A percentile compares a stretch with the other conserved stretches of the same genome.
Conservation (phyloP, 2,888 invertebrate species). For the Glaucopsyche alexis region DNA sequence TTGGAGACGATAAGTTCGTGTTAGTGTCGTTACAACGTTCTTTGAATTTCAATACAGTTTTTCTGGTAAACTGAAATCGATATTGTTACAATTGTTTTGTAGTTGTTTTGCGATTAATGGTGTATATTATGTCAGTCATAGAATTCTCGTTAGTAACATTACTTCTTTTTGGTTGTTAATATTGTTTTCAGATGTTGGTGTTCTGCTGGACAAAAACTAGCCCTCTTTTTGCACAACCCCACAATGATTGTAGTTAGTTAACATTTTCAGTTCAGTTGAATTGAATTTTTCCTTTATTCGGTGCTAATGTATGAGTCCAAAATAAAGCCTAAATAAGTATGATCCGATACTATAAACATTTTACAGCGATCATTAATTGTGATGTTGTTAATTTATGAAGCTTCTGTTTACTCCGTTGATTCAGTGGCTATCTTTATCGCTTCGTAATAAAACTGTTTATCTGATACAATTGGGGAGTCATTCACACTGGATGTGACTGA, state of each 20-base stretch:
- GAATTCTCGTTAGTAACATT: no score
- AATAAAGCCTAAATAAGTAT: neutral
- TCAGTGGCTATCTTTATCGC: constrained; percentile 24
- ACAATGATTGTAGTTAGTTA: no score
- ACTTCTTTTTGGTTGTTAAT: no score
- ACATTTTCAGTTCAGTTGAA: no score
- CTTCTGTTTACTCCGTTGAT: constrained; percentile 6
- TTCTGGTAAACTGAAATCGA: constrained; percentile 8
- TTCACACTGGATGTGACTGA: neutral
- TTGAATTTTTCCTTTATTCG: no score
- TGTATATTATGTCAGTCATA: no score
- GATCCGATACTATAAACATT: constrained; percentile 13
- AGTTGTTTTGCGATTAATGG: neutral
- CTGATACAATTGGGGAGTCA: neutral
- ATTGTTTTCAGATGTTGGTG: no score
- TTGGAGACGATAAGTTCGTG: constrained; percentile 40
- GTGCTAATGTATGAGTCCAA: neutral
- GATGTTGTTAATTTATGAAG: constrained; percentile 25
- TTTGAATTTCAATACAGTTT: constrained; percentile 3
- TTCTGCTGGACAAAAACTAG: no score
- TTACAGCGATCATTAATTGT: constrained; percentile 21
- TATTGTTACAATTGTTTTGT: constrained; percentile 1
- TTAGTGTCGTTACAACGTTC: constrained; percentile 25
- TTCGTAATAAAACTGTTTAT: constrained; percentile 18
- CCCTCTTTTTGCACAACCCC: no score